Base-by-base conservation (phyloP, 2,797 vertebrate species). In the Enteromius afrohamiltoni region DNA sequence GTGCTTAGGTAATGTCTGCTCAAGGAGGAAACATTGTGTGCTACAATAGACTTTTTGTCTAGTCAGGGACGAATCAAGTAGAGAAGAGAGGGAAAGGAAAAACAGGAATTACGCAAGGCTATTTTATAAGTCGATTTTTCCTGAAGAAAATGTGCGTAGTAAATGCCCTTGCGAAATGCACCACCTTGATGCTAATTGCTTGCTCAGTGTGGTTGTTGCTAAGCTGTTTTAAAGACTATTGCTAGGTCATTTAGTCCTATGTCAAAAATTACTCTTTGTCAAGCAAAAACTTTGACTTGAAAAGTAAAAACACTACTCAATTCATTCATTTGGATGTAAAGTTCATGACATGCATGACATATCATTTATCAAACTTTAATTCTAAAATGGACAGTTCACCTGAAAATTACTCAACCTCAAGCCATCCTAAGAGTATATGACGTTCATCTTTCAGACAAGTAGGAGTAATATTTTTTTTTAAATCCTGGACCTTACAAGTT, bases 1-100 rank as follows among this genome's bases (percentile, higher is more conserved):
- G 87, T 85, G 86, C 89, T 94, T 93, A 93, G 92, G 92, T 94
- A 91, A 94, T 19, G 94, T 95, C 93, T 94, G 88, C 88, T 83
- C 49, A 7, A 64, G 74, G 79, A 86, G 90, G 90, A 93, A 93
- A 89, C 85, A 55, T 23, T 73, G 64, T 84, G 85, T 90, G 87
- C 81, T 75, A 70, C 49, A 86, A 64, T 69, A 85, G 42, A 42
- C 82, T 87, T 82, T 89, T 77, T 51, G 31, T 53, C 83, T 83
- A 77, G 76, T 85, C 68, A 87, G 26, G 16, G 37, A 85, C 81
- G 17, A 42, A 9, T 51, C 10, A 64, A 58, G 37, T 1, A 16
- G 11, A 62, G 9, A 23, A n/a, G 42, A 76, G 53, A 13, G 40
- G 16, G 13, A 31, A 53, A 0, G 8, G n/a, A 8, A 11, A 16